These are phyloP conservation scores for Scaptodrosophila lebanonensis DNA, from an alignment of 1,140 invertebrate genomes.

Conservation along the genomic window DNA sequence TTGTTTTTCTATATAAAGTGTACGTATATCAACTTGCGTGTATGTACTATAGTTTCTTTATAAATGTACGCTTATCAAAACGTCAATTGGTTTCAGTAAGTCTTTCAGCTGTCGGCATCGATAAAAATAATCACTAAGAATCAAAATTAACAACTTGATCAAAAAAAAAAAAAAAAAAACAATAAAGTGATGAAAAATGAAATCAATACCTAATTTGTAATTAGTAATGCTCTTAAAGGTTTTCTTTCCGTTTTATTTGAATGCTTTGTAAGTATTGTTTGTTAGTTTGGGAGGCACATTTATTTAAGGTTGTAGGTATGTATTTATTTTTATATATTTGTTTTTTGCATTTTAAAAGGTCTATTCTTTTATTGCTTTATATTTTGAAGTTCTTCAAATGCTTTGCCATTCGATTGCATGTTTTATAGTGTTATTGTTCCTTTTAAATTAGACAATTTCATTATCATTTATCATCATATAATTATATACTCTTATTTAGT, in stretches of 20 bases:
- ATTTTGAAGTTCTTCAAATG: conserved; percentile 1
- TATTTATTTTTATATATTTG: conserved; percentile 3
- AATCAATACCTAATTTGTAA: conserved; percentile 7
- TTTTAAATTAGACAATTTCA: too few relatives aligned
- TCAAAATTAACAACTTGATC: too few relatives aligned
- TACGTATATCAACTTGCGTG: conserved; percentile 19
- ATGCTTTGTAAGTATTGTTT: conserved; percentile 26
- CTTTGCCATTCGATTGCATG: too few relatives aligned
- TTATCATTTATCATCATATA: too few relatives aligned
- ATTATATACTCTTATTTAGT: too few relatives aligned
- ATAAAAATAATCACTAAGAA: conserved; percentile 1
- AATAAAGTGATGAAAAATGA: conserved; percentile 6
- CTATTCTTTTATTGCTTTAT: conserved; percentile 10
- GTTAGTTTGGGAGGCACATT: conserved; percentile 44
- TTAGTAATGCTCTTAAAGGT: conserved; percentile 8
- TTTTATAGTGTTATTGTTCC: too few relatives aligned
- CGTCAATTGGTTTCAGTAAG: conserved; percentile 2
- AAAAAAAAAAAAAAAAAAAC: conserved; percentile 12
- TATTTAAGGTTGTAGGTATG: conserved; percentile 34
- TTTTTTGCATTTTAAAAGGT: conserved; percentile 11
- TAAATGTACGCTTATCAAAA: background rate
- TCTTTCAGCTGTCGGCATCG: conserved; percentile 19
- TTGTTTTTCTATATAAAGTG: conserved; percentile 18
- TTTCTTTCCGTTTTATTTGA: conserved; percentile 21
- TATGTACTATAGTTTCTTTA: conserved; percentile 5